phyloP scores from a whole-genome alignment of 2,113 vertebrate species.

The Bambusicola thoracicus region DNA sequence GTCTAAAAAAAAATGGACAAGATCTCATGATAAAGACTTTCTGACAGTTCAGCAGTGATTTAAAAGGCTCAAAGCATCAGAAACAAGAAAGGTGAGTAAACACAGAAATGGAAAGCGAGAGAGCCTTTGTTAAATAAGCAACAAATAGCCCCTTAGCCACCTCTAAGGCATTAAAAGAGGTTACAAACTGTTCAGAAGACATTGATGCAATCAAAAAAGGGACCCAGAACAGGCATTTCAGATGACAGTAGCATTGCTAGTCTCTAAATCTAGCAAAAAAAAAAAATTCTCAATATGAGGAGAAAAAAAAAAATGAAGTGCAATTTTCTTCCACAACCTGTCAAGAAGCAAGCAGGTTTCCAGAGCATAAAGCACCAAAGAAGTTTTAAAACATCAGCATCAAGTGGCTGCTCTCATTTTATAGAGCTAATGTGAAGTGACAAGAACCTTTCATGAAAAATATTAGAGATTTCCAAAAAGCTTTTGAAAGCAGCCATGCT shows the following conservation, averaged over 20 bases:
- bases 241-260: background rate
- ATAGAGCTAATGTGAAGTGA: background rate
- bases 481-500: background rate
- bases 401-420: background rate
- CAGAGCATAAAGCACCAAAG: background rate
- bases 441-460: constrained; percentile 19
- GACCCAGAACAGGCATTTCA: background rate
- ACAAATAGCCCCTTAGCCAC: background rate
- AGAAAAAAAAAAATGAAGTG: background rate
- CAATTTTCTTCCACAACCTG: background rate
- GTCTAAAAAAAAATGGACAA: background rate
- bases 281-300: background rate
- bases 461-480: background rate
- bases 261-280: background rate
- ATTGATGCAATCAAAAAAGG: background rate
- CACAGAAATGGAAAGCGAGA: background rate
- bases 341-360: background rate
- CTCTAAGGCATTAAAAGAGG: background rate
- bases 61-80: background rate
- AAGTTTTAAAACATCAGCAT: background rate
- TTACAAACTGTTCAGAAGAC: background rate
- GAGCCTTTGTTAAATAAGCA: background rate
- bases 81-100: background rate
- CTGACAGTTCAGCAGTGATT: background rate
- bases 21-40: background rate